Evolutionary conservation across 2,888 invertebrate genomes (phyloP).

Genomic region (Crepidodera aurea): DNA sequence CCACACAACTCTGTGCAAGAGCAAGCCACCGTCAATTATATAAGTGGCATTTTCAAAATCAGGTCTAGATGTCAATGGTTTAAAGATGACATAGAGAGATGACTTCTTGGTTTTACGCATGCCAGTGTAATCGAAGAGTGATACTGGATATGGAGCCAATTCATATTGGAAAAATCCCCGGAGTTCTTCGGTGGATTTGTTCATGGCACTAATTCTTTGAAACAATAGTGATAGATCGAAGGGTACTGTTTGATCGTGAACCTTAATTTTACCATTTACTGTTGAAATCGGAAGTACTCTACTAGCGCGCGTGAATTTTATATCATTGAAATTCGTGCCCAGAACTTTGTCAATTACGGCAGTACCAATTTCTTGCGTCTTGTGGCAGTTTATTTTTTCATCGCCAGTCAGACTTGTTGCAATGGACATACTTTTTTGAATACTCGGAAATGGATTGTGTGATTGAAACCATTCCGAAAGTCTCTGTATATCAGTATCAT

Average conservation of each 20-base stretch:
- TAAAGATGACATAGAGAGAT: too few relatives aligned
- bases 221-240: conserved; percentile 30
- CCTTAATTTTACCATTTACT: not conserved
- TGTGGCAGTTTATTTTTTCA: conserved; percentile 18
- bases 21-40: too few relatives aligned
- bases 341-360: not conserved
- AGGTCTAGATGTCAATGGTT: too few relatives aligned
- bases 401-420: conserved; percentile 25
- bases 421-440: conserved; percentile 39
- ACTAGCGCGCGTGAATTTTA: conserved; percentile 9
- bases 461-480: not conserved
- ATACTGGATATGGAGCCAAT: conserved; percentile 21
- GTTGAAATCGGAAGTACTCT: conserved; percentile 23
- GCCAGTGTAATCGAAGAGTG: conserved; percentile 27
- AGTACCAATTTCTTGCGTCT: conserved; percentile 27
- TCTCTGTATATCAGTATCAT: not conserved
- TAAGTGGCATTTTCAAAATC: too few relatives aligned
- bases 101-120: conserved; percentile 35
- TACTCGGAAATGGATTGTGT: conserved; percentile 4
- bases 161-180: conserved; percentile 18
- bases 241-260: conserved; percentile 12
- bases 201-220: conserved; percentile 20
- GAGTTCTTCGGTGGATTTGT: conserved; percentile 9
- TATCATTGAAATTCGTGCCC: not conserved
- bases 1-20: too few relatives aligned